Evolutionary conservation across 2,113 vertebrate genomes (phyloP).

Genomic region (Passer domesticus): DNA sequence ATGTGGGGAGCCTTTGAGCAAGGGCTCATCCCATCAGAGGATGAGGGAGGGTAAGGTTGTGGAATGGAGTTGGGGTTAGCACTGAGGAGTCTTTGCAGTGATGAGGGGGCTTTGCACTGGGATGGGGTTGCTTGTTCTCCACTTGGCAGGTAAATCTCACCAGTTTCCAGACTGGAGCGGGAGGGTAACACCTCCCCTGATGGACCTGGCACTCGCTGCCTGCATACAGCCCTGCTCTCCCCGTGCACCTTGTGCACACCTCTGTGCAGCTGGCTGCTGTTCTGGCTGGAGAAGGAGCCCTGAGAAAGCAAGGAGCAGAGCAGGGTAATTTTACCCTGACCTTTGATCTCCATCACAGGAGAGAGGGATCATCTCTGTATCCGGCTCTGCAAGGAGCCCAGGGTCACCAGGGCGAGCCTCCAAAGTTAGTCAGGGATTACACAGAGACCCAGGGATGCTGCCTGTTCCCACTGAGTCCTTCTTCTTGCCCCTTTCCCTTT

Average conservation of each 20-base stretch:
- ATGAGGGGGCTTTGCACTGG: not conserved
- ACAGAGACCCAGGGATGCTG: not conserved
- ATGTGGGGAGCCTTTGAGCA: not conserved
- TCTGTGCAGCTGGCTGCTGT: not conserved
- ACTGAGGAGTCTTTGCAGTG: not conserved
- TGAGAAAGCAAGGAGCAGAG: constrained; percentile 8
- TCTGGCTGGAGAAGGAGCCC: not conserved
- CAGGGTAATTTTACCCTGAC: constrained; percentile 56
- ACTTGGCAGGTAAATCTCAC: not conserved
- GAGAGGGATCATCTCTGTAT: constrained; percentile 62
- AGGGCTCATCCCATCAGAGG: not conserved
- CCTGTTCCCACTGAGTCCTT: not conserved
- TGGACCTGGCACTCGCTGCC: not conserved
- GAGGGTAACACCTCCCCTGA: not conserved
- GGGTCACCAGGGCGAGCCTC: constrained; percentile 42
- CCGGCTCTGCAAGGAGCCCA: constrained; percentile 50
- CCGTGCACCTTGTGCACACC: not conserved
- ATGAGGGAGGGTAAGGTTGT: not conserved
- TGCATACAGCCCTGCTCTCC: rapidly evolving
- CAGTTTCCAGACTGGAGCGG: not conserved
- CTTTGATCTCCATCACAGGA: constrained; percentile 53
- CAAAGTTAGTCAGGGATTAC: constrained; percentile 38
- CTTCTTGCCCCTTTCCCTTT: constrained; percentile 20
- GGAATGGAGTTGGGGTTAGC: not conserved
- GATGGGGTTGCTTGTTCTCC: not conserved